Conservation (phyloP, 2,888 invertebrate genomes). For the Branchipolynoe longqiensis region DNA sequence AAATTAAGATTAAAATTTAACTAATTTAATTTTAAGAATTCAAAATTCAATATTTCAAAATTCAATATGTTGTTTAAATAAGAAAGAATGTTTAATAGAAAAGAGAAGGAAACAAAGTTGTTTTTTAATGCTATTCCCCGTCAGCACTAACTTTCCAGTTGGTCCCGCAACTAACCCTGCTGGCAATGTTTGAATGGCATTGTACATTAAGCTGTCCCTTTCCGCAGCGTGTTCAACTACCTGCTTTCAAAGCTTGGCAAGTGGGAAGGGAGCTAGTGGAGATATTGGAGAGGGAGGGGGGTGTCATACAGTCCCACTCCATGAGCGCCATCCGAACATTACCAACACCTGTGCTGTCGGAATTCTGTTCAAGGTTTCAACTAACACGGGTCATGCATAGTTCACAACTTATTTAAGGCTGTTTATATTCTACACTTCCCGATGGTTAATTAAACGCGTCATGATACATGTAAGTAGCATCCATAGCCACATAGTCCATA, state of each 20-base stretch:
- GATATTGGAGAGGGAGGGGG: too few species aligned
- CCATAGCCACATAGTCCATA: too few species aligned
- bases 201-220: not conserved
- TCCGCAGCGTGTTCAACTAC: too few species aligned
- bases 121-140: too few species aligned
- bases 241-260: too few species aligned
- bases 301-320: too few species aligned
- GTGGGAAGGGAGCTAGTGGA: too few species aligned
- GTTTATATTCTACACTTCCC: not conserved
- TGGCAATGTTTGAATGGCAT: conserved; percentile 3
- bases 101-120: not conserved
- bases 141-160: too few species aligned
- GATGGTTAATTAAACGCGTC: too few species aligned
- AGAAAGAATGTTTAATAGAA: not conserved
- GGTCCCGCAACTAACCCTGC: not conserved
- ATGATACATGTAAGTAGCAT: too few species aligned
- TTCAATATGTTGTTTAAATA: not conserved
- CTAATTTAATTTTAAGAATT: not conserved
- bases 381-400: not conserved
- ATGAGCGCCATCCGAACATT: conserved; percentile 22
- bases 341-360: not conserved
- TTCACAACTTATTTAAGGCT: not conserved
- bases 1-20: not conserved
- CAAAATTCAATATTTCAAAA: too few species aligned
- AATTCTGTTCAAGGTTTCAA: not conserved